Conservation (phyloP, 2,888 invertebrate species). For the Esperia sulphurella region DNA sequence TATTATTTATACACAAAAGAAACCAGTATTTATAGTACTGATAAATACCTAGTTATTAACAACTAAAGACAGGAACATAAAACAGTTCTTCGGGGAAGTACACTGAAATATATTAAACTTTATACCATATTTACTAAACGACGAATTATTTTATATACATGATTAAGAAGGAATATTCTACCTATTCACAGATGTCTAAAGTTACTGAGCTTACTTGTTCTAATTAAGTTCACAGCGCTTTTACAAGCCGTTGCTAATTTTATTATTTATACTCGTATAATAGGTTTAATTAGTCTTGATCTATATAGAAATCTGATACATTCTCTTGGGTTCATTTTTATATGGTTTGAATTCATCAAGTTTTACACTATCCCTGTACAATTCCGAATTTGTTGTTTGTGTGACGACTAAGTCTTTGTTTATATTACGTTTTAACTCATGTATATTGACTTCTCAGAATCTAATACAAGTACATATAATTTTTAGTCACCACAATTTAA, state of each 20-base stretch:
- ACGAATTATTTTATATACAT: slow-evolving; percentile 62
- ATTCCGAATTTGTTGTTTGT: slow-evolving; percentile 70
- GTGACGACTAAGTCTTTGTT: slow-evolving; percentile 13
- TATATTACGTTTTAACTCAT: slow-evolving; percentile 5
- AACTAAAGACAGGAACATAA: slow-evolving; percentile 77
- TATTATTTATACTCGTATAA: slow-evolving; percentile 28
- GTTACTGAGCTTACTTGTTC: slow-evolving; percentile 59
- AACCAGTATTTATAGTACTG: slow-evolving; percentile 36
- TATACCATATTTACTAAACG: slow-evolving; percentile 54
- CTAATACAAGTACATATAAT: slow-evolving; percentile 31
- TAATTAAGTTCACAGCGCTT: slow-evolving; percentile 61
- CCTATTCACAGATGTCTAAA: slow-evolving; percentile 59
- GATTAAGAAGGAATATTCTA: slow-evolving; percentile 53
- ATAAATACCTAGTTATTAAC: slow-evolving; percentile 69
- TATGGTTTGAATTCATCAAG: slow-evolving; percentile 39
- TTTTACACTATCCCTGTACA: slow-evolving; percentile 72
- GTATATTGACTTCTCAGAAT: slow-evolving; percentile 13
- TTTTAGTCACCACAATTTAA: slow-evolving; percentile 54
- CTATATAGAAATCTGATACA: slow-evolving; percentile 36
- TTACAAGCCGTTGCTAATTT: slow-evolving; percentile 51
- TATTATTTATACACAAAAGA: slow-evolving; percentile 17
- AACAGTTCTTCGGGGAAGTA: slow-evolving; percentile 71
- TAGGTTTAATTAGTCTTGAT: slow-evolving; percentile 23
- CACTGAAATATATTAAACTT: slow-evolving; percentile 74
- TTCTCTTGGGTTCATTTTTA: slow-evolving; percentile 26